These are phyloP conservation scores for Drosophila sucinea DNA, from an alignment of 1,140 invertebrate species.

Conservation along the genomic window DNA sequence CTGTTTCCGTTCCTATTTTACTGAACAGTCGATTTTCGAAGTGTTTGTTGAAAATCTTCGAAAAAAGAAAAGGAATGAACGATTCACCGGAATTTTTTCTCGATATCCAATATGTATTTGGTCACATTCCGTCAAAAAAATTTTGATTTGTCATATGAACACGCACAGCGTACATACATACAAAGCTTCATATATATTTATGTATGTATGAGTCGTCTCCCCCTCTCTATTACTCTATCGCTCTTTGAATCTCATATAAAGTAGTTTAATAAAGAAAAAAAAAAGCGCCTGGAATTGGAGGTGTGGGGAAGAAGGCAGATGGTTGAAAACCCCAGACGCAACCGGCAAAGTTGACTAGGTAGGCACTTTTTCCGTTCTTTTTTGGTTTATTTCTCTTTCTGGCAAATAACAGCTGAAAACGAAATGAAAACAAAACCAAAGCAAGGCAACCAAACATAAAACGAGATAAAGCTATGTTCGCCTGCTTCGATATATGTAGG, in stretches of 20 bases:
- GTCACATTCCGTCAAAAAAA: no score
- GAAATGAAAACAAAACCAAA: conserved; percentile 39
- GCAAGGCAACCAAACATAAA: conserved; percentile 29
- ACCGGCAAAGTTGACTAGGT: conserved; percentile 23
- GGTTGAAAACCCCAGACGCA: conserved; percentile 38
- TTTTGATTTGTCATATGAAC: no score
- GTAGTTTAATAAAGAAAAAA: conserved; percentile 7
- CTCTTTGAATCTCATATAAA: background rate
- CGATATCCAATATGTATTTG: no score
- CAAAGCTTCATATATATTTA: background rate
- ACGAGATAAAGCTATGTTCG: conserved; percentile 39
- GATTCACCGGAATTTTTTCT: no score
- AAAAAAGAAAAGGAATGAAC: no score
- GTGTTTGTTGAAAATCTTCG: no score
- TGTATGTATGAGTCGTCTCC: conserved; percentile 6
- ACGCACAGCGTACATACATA: no score
- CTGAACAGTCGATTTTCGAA: no score
- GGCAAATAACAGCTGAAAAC: conserved; percentile 12
- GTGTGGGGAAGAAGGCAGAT: conserved; percentile 42
- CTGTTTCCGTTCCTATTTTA: no score
- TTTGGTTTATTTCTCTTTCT: conserved; percentile 17
- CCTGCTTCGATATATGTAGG: conserved; percentile 15
- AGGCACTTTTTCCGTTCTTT: background rate
- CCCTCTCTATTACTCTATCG: background rate
- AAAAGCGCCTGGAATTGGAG: conserved; percentile 8